Base-by-base conservation (phyloP, 2,888 invertebrate genomes). In the Tortrix viridana region DNA sequence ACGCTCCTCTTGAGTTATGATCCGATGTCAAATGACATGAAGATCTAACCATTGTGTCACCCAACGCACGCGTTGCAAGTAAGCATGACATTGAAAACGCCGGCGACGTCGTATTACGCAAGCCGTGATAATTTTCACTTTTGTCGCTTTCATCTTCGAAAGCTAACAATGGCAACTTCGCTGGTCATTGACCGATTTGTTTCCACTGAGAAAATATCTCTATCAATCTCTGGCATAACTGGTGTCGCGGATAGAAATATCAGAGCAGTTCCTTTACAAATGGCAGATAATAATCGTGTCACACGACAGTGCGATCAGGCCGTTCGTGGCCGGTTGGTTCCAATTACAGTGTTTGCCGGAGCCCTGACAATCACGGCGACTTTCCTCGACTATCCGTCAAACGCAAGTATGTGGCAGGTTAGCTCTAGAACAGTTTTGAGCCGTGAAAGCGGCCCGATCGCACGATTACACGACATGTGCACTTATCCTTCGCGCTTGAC, bases 381-480 rank as follows among this genome's bases (percentile, higher is more conserved):
- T 82, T 82, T 84, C 80, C 77, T 75, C 75, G 69, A 66, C 71
- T 73, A 79, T 69, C 70, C 68, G 65, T 66, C 66, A 66, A 63
- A 60, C 53, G 47, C 55, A 60, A 59, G 63, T 56, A 62, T 32
- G 52, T 46, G 55, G 7, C 14, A 58, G 57, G 44, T 44, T 50
- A 48, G 26, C 44, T 49, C 53, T 41, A 50, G 37, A 50, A 46
- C 18, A 50, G 65, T 55, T 65, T 65, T 55, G 72, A 59, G 63
- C 71, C 79, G 81, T 80, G 86, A 86, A 87, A 86, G 84, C 79
- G 76, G 80, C 76, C 77, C 75, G 78, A 84, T 79, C 73, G 75
- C 76, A 76, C 76, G 80, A 81, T 82, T 77, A 79, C 75, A 80
- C 76, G 75, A 75, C 79, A 77, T 77, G 74, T 80, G 77, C 74